Base-by-base conservation (phyloP, 2,888 invertebrate genomes). In the Idaea aversata region DNA sequence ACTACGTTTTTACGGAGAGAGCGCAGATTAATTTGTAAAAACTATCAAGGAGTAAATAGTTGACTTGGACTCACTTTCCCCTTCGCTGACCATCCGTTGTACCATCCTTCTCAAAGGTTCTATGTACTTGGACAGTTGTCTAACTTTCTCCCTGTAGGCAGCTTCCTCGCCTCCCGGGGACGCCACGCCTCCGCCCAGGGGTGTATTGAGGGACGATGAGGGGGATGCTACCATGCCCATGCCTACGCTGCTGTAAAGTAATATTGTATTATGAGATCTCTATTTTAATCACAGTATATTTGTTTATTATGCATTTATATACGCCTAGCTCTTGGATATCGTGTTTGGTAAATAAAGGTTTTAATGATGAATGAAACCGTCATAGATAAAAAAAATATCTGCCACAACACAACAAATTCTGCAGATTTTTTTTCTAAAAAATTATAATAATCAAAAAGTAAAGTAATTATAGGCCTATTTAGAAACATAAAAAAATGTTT, bases 61-160 rank as follows among this genome's bases (percentile, higher is more conserved):
- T n/a, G n/a, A n/a, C n/a, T n/a, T n/a, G n/a, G n/a, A n/a, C 93
- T 91, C 76, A 94, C 93, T 93, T 77, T 94, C 94, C 71, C 97
- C 97, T 84, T 97, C 97, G 83, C 95, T 97, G 81, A 97, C 96
- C 93, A 97, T 96, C 79, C 96, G 94, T 64, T 97, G 96, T 73
- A 99, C 97, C 97, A 98, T 98, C 70, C 97, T 94, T 61, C 97
- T 94, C 34, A 99, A 90, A 0, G 99, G 98, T 78, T 98, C 99
- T 74, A 99, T 98, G 84, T 98, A 99, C 88, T 98, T 98, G 76
- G 97, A 97, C 38, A 99, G 94, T 81, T 98, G 98, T 38, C 97
- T 95, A 68, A 98, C 97, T 88, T 99, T 99, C 82, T 99, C 99
- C 64, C 98, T 91, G 84, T 99, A 99, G 0, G 97, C 96, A 65